Percentiles rank a stretch among this genome's conserved stretches.
phyloP scores from a whole-genome alignment of 2,797 vertebrate species.

The Diglossa cyanea region DNA sequence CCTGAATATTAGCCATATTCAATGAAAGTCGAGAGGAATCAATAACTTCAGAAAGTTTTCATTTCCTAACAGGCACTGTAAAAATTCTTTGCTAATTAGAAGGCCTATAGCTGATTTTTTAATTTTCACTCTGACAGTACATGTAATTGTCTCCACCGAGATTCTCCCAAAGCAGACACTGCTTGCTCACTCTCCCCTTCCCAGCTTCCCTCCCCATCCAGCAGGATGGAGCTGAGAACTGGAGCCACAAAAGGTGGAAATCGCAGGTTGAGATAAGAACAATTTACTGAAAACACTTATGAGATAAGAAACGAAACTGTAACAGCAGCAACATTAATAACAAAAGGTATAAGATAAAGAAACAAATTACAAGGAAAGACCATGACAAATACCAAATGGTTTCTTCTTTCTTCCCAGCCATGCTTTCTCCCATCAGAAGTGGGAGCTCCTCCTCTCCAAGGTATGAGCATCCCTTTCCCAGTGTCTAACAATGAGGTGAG shows the following conservation, averaged over 20 bases:
- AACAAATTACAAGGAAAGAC: not conserved
- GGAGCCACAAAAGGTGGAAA: not conserved
- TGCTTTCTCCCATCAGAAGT: not conserved
- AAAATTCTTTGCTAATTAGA: not conserved
- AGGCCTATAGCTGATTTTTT: not conserved
- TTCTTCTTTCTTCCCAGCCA: not conserved
- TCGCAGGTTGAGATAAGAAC: not conserved
- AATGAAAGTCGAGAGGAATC: not conserved
- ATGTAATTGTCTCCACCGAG: not conserved
- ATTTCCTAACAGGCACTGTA: not conserved
- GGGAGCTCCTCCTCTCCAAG: not conserved
- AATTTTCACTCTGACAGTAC: not conserved
- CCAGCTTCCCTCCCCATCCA: not conserved
- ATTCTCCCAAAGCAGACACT: not conserved
- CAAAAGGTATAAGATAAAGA: not conserved
- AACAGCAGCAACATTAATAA: not conserved
- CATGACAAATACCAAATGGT: not conserved
- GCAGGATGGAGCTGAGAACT: not conserved
- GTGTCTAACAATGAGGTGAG: not conserved
- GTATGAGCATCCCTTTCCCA: too few relatives aligned
- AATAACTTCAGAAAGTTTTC: not conserved
- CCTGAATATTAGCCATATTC: not conserved
- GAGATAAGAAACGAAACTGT: not conserved
- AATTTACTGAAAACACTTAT: not conserved
- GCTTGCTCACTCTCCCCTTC: rapidly evolving